A percentile compares a stretch with the other conserved stretches of the same genome.
These are phyloP conservation scores for Ceryle rudis DNA, from an alignment of 2,797 vertebrate genomes.

Conservation along the genomic window DNA sequence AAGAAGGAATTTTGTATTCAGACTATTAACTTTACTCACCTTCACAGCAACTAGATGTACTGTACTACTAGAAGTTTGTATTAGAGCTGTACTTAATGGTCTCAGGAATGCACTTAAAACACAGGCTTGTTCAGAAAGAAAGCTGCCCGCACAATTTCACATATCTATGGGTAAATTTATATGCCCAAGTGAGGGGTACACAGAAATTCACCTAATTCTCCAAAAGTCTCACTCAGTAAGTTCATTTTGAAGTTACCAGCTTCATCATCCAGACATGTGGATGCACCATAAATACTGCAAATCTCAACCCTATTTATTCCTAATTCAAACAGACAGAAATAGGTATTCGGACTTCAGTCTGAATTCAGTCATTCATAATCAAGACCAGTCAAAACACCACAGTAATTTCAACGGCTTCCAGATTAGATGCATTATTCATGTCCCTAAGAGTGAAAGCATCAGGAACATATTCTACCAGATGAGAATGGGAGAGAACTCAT, in stretches of 20 bases:
- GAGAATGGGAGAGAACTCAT: constrained; percentile 72
- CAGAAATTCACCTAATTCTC: not conserved
- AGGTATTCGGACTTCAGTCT: not conserved
- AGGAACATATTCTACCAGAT: constrained; percentile 83
- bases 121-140: not conserved
- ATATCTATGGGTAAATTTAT: not conserved
- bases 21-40: not conserved
- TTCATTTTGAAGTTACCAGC: not conserved
- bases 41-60: not conserved
- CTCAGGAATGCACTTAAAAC: not conserved
- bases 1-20: not conserved
- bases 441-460: constrained; percentile 78
- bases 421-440: constrained; percentile 77
- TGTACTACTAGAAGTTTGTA: not conserved
- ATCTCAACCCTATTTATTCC: not conserved
- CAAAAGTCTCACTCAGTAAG: not conserved
- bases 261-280: not conserved
- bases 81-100: not conserved
- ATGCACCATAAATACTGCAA: not conserved
- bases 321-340: not conserved
- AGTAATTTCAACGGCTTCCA: constrained; percentile 47
- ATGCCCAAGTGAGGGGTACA: not conserved
- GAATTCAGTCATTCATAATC: not conserved
- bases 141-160: not conserved
- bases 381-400: not conserved